A percentile compares a stretch with the other conserved stretches of the same genome.
Evolutionary conservation across 2,888 invertebrate genomes (phyloP).

Genomic region (Tethea ocularis): DNA sequence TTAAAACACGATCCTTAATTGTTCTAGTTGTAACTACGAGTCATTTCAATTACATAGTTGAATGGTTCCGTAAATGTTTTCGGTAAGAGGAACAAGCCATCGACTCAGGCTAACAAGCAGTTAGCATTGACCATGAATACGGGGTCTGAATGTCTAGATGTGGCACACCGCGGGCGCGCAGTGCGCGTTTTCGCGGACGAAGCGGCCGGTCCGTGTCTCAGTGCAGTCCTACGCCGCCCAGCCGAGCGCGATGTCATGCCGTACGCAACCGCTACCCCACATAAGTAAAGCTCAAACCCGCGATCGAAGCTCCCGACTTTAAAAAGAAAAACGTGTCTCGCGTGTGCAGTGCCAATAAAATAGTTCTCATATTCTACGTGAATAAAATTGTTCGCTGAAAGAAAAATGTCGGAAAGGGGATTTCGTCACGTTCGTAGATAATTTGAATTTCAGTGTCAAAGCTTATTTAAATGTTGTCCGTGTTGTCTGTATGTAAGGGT

Average conservation of each 20-base stretch:
- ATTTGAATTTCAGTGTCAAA: constrained; percentile 67
- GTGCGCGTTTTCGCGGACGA: constrained; percentile 42
- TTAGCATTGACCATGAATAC: constrained; percentile 71
- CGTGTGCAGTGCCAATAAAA: constrained; percentile 54
- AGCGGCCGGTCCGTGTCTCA: constrained; percentile 13
- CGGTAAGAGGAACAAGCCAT: constrained; percentile 12
- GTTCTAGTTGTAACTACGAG: constrained; percentile 6
- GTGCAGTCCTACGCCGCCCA: constrained; percentile 68
- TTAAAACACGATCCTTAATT: constrained; percentile 26
- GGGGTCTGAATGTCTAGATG: constrained; percentile 32
- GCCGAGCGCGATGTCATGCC: constrained; percentile 69
- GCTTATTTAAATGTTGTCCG: constrained; percentile 69
- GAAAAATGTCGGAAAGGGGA: constrained; percentile 55
- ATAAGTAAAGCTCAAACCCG: constrained; percentile 40
- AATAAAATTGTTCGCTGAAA: constrained; percentile 28
- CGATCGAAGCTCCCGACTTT: constrained; percentile 25
- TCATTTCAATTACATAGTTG: constrained; percentile 6
- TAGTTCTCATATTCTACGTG: constrained; percentile 32
- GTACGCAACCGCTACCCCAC: constrained; percentile 42
- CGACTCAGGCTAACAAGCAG: constrained; percentile 5
- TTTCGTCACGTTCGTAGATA: constrained; percentile 74
- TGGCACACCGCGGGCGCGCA: constrained; percentile 38
- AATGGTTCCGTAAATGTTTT: constrained; percentile 1
- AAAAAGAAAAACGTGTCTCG: constrained; percentile 32
- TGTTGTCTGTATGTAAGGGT: constrained; percentile 47